phyloP scores from a whole-genome alignment of 2,113 vertebrate species.

The Lagopus leucura region DNA sequence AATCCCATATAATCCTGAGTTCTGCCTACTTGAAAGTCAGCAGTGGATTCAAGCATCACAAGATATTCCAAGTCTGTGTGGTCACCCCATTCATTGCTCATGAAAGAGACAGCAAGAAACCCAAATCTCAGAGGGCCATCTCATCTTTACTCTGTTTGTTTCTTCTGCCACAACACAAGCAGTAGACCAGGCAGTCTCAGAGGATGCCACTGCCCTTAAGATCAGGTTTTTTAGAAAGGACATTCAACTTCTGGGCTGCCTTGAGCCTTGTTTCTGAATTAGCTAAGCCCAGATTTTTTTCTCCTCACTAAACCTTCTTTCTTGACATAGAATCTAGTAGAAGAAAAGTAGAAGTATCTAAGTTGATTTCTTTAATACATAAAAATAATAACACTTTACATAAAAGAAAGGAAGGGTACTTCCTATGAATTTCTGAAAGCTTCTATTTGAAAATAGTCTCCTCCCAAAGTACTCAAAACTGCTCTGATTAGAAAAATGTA shows the following conservation, averaged over 20 bases:
- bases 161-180: slow-evolving; percentile 64
- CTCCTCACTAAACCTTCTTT: neutral
- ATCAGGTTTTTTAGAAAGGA: slow-evolving; percentile 69
- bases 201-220: slow-evolving; percentile 34
- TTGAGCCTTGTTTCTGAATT: neutral
- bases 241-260: slow-evolving; percentile 23
- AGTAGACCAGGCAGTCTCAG: slow-evolving; percentile 23
- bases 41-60: slow-evolving; percentile 7
- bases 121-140: slow-evolving; percentile 57
- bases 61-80: slow-evolving; percentile 64
- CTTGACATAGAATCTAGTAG: neutral
- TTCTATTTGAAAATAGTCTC: slow-evolving; percentile 71
- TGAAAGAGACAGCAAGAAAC: slow-evolving; percentile 73
- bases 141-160: slow-evolving; percentile 78
- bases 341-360: neutral
- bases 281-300: slow-evolving; percentile 9
- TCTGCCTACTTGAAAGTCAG: slow-evolving; percentile 54
- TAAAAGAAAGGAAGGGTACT: slow-evolving; percentile 70
- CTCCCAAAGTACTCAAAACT: neutral
- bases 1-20: slow-evolving; percentile 15
- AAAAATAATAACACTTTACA: slow-evolving; percentile 53
- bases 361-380: slow-evolving; percentile 24
- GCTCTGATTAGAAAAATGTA: neutral
- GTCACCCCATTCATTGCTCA: slow-evolving; percentile 74
- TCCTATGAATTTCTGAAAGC: slow-evolving; percentile 68